These are phyloP conservation scores for Cercopithecus petaurista DNA, from an alignment of 2,797 vertebrate species.

Conservation along the genomic window DNA sequence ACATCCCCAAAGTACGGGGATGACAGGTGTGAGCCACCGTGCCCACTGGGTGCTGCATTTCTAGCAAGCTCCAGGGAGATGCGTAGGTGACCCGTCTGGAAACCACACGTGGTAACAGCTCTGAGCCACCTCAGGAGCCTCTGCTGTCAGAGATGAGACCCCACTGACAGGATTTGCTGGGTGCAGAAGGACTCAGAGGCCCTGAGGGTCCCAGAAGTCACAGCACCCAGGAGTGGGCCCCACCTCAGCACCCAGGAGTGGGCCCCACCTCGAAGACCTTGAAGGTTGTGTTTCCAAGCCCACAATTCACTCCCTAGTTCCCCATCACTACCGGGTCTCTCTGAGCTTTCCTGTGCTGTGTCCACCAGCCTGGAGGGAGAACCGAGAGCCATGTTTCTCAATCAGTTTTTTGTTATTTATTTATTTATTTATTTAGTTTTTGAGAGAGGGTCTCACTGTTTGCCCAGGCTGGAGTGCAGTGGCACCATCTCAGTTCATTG, in stretches of 20 bases:
- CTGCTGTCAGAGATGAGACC: background rate
- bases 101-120: rapidly evolving
- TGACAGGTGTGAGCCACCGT: background rate
- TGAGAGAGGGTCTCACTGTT: background rate
- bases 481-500: background rate
- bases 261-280: background rate
- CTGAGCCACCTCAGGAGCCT: background rate
- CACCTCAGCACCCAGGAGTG: too few species aligned
- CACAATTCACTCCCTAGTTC: background rate
- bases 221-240: background rate
- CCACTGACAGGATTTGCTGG: background rate
- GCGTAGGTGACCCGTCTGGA: background rate
- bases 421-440: background rate
- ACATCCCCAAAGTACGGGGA: background rate
- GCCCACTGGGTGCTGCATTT: background rate
- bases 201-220: background rate
- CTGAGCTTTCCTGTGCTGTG: background rate
- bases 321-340: background rate
- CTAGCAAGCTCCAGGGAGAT: background rate
- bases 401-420: background rate
- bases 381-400: background rate
- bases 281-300: background rate
- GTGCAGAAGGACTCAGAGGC: background rate
- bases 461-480: background rate
- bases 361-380: background rate